Evolutionary conservation across 2,888 invertebrate species (phyloP), one percentile per base, ranked within the genome.

Genomic region (Diaperis boleti): DNA sequence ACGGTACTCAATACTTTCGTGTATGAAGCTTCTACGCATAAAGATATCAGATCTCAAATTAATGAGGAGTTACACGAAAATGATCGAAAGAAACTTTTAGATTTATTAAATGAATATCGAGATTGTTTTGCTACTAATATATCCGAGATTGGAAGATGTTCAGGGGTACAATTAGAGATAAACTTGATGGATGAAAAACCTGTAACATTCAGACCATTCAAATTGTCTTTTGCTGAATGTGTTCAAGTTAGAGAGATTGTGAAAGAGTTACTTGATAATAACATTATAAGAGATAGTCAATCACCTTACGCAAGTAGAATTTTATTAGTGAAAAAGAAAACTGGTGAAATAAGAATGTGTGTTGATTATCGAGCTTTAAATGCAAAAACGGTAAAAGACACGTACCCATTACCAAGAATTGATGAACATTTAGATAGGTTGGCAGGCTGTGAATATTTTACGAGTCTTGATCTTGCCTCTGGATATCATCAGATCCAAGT

Each of bases 301-400:
- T 78, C 77, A 3, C 72, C 72, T 3, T 68, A 67, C 60, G 60
- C 69, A 4, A 69, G 69, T 18, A 62, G n/a, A n/a, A n/a, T n/a
- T n/a, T n/a, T n/a, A n/a, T n/a, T n/a, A n/a, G n/a, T n/a, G n/a
- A n/a, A n/a, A 14, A 69, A 69, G 33, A 69, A 66, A 22, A 66
- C 57, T 39, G 73, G 72, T 1, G 70, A 72, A 29, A 6, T 55
- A 13, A 15, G 74, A 15, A 49, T 77, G 62, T 70, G 69, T 39
- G 66, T 77, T 0, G 75, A 76, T 59, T 80, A 72, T 42, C 59
- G 77, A 6, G 59, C 56, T 14, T 44, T 80, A 1, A 81, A 81
- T 63, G 33, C 54, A 1, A 68, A 69, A 17, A 79, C 77, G 0
- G 62, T 74, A 0, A 74, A 75, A 4, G 76, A 79, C 41, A 49